Percentiles rank a stretch among this genome's conserved stretches.
Conservation (phyloP, 2,113 vertebrate species). For the Rutilus rutilus region DNA sequence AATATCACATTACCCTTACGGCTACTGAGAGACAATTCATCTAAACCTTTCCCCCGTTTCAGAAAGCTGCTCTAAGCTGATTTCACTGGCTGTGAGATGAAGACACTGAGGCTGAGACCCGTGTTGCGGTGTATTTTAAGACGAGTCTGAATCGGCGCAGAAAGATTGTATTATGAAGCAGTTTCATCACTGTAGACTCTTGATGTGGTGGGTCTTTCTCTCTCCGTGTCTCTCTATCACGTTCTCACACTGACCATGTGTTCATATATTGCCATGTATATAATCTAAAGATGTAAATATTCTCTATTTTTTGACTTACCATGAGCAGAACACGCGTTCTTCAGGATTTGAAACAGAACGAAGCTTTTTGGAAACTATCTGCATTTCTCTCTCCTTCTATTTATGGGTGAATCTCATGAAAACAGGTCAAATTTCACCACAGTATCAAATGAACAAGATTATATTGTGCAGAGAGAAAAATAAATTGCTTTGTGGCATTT, state of each 20-base stretch:
- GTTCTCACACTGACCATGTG: constrained; percentile 6
- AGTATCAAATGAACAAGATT: background rate
- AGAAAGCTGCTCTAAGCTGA: constrained; percentile 1
- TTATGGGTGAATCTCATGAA: constrained; percentile 29
- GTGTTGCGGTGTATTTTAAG: background rate
- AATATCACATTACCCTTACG: constrained; percentile 37
- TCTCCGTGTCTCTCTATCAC: background rate
- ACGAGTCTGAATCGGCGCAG: constrained; percentile 18
- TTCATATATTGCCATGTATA: constrained; percentile 50
- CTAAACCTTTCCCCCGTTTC: background rate
- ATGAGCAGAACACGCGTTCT: constrained; percentile 48
- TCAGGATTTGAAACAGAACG: constrained; percentile 44
- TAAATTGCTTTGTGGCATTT: background rate
- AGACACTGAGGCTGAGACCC: constrained; percentile 1
- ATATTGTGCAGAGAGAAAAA: background rate
- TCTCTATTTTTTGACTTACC: constrained; percentile 59
- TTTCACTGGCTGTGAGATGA: constrained; percentile 31
- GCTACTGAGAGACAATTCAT: constrained; percentile 28
- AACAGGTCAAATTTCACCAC: background rate
- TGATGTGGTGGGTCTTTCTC: constrained; percentile 18
- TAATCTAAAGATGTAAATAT: constrained; percentile 61
- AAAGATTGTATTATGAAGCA: background rate
- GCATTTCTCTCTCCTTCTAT: constrained; percentile 42
- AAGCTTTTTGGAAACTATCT: constrained; percentile 42
- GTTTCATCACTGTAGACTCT: constrained; percentile 1